These are phyloP conservation scores for Neosilurus mollespiculum DNA, from an alignment of 2,797 vertebrate genomes.

Conservation along the genomic window DNA sequence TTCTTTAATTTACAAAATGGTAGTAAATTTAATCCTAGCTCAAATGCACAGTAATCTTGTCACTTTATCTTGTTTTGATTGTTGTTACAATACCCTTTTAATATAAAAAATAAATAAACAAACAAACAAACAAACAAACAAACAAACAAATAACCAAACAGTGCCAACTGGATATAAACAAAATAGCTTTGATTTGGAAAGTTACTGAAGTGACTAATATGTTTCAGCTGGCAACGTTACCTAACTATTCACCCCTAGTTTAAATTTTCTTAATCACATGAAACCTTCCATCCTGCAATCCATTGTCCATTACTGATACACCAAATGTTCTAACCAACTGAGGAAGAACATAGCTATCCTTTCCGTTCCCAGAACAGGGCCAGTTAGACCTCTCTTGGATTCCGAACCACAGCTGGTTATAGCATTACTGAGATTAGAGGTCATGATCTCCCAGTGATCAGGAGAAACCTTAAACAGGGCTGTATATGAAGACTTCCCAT, in stretches of 20 bases:
- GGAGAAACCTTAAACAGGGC: conserved; percentile 5
- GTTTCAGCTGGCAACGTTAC: no score
- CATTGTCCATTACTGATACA: background rate
- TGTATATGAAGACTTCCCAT: conserved; percentile 6
- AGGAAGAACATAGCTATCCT: background rate
- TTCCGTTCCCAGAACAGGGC: background rate
- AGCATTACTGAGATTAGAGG: conserved; percentile 20
- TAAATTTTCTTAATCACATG: background rate
- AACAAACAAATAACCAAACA: no score
- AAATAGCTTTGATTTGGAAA: no score
- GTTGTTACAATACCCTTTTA: no score
- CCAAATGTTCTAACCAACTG: background rate
- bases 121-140: no score
- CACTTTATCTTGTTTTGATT: no score
- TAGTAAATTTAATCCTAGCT: background rate
- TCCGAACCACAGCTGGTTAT: conserved; percentile 8
- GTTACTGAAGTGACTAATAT: no score
- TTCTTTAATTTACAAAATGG: background rate
- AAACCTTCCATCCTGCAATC: background rate
- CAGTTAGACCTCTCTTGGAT: background rate
- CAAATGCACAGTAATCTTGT: background rate
- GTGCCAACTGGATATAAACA: no score
- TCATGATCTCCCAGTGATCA: conserved; percentile 12
- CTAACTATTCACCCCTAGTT: background rate
- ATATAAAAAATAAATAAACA: no score